Evolutionary conservation across 2,113 vertebrate species (phyloP).

Genomic region (Sturnira hondurensis): DNA sequence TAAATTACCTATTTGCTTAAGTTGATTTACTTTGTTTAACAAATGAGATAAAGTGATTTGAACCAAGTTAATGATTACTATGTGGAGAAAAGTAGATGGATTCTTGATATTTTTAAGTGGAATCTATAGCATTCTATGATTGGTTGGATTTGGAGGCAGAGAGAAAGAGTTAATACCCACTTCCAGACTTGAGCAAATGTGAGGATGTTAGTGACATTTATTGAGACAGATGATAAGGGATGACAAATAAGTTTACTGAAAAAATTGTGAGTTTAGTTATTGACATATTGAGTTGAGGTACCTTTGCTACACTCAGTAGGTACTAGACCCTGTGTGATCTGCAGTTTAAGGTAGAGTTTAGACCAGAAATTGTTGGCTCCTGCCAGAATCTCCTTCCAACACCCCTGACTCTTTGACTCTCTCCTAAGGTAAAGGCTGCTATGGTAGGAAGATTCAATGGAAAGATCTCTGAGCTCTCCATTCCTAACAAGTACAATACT

Average conservation of each 20-base stretch:
- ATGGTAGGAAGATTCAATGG: not conserved
- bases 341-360: not conserved
- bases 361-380: not conserved
- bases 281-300: not conserved
- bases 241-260: not conserved
- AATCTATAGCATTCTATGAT: not conserved
- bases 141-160: not conserved
- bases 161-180: not conserved
- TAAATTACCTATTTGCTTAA: not conserved
- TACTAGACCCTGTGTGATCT: not conserved
- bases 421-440: not conserved
- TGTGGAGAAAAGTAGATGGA: not conserved
- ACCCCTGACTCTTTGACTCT: not conserved
- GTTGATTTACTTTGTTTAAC: not conserved
- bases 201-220: not conserved
- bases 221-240: not conserved
- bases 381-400: not conserved
- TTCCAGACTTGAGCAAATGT: not conserved
- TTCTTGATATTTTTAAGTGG: not conserved
- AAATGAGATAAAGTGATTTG: not conserved
- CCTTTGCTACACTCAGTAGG: not conserved
- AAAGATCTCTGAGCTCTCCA: not conserved
- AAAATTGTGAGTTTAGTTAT: not conserved
- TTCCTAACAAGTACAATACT: not conserved
- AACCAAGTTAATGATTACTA: not conserved